Evolutionary conservation across 2,888 invertebrate species (phyloP), one percentile per base, ranked within the genome.

Genomic region (Myopa tessellatipennis): DNA sequence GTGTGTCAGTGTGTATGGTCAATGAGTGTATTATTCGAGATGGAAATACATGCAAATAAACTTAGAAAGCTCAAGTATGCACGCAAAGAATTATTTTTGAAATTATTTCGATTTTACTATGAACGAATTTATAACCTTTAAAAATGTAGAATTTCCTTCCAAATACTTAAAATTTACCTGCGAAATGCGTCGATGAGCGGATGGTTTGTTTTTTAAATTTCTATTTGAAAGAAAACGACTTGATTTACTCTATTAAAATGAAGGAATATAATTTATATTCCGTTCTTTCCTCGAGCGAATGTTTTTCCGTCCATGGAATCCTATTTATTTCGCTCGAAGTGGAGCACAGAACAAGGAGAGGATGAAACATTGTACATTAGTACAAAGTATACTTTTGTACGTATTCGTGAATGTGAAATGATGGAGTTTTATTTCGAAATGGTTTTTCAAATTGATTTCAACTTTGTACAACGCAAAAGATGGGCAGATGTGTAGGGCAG

Each of bases 401-500:
- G 55, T n/a, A 10, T 45, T 45, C 45, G 7, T 55, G 16, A 14
- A 50, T 50, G 50, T 50, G 50, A 50, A 55, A 1, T 1, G 63
- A n/a, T 55, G 8, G 16, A 55, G 8, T 55, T 55, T 55, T 55
- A 55, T n/a, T 14, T 4, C 36, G 36, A 67, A 67, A 67, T 67
- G 38, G 38, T 67, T 63, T 67, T 67, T 14, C 14, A 67, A 67
- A 38, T 67, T 67, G 67, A 67, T 67, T 67, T 67, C 38, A 38
- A 67, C 26, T 14, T 38, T 67, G 7, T 7, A 34, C 36, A 34
- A 4, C 4, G n/a, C 26, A 6, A 4, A 34, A 36, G 63, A 63
- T 2, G 26, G 26, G 26, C 26, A 2, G 26, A 26, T 26, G 26
- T 26, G 2, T 26, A 1, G 26, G 26, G 26, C 26, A 26, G 26